Evolutionary conservation across 1,140 invertebrate genomes (phyloP), one percentile per base, ranked within the genome.

Genomic region (Theocolax elegans): DNA sequence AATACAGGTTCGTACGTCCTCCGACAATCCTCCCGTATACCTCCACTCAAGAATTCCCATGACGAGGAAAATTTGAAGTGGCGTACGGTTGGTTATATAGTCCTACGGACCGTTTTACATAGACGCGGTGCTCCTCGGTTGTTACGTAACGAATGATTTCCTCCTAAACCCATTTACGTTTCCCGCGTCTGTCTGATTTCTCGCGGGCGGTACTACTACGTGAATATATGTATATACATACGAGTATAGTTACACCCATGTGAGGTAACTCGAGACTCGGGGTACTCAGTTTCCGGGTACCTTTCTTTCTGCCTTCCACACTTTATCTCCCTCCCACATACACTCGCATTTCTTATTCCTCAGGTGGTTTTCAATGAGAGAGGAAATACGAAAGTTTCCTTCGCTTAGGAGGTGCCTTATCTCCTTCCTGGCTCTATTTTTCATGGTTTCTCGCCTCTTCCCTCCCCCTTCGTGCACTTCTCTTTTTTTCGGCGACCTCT

Each of bases 351-450:
- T 65, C 68, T 71, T 71, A 71, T 71, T 71, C 68, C 68, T 71
- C 68, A 71, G 68, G 68, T 71, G 68, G 60, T 71, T 71, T 64
- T 71, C 68, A 64, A 58, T 56, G 51, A 65, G 29, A 19, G 7
- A 54, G 27, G 38, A 63, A 56, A 63, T 38, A 23, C 46, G 31
- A 62, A 62, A 68, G 53, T 68, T 62, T 62, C 23, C 35, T 38
- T n/a, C 31, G 15, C 56, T 56, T 44, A 53, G 1, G 44, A 49
- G 17, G 6, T 8, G 21, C 23, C 56, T 60, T 68, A 60, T 62
- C 66, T 68, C 13, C 44, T 60, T 31, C 46, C 42, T 29, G 46
- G 15, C 23, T 60, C 44, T 60, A 68, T 68, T 68, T 68, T 53
- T 68, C 67, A 44, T 13, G 53, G 10, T 6, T 40, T 44, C 53